Evolutionary conservation across 1,140 invertebrate genomes (phyloP).

Genomic region (Harlomillsia oculata): DNA sequence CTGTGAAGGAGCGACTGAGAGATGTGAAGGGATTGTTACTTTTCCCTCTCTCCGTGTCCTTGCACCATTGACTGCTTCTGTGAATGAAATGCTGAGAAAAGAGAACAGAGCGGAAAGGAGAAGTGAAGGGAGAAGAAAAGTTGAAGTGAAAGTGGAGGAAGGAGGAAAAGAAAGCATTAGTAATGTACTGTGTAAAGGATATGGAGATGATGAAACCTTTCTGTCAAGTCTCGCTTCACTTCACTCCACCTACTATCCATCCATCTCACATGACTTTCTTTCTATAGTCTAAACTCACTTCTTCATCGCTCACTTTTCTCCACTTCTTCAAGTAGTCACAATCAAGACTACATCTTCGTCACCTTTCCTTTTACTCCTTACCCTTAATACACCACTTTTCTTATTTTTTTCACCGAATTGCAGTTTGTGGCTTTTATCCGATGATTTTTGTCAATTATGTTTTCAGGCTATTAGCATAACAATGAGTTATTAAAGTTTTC

Average conservation of each 20-base stretch:
- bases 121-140: conserved; percentile 19
- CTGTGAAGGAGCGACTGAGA: conserved; percentile 7
- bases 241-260: conserved; percentile 16
- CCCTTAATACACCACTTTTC: no score
- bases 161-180: conserved; percentile 23
- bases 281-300: neutral
- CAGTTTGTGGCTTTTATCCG: no score
- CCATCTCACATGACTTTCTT: conserved; percentile 6
- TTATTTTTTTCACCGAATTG: no score
- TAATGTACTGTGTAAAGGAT: conserved; percentile 12
- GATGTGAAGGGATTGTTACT: neutral
- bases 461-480: no score
- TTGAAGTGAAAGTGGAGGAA: conserved; percentile 18
- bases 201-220: conserved; percentile 22
- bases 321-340: no score
- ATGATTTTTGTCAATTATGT: no score
- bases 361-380: no score
- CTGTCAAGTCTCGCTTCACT: conserved; percentile 15
- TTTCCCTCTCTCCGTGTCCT: neutral
- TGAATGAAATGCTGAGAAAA: conserved; percentile 15
- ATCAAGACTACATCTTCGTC: no score
- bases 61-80: neutral
- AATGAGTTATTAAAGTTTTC: no score
- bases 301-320: no score
- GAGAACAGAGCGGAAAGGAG: conserved; percentile 11